Evolutionary conservation across 2,888 invertebrate species (phyloP).

Genomic region (Euphydryas editha): DNA sequence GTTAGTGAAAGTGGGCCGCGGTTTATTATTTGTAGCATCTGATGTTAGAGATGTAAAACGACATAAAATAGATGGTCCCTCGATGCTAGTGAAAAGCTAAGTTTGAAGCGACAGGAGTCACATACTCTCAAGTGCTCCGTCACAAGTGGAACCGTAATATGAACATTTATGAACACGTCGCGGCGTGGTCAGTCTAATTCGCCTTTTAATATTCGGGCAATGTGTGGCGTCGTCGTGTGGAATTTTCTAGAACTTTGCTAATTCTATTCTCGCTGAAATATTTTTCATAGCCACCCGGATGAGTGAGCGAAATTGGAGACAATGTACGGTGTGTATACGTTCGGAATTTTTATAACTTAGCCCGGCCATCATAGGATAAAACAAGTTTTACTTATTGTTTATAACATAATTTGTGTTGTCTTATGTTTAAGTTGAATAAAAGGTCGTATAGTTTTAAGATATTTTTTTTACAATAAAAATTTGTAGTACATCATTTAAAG

Average conservation of each 20-base stretch:
- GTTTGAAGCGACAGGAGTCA: slow-evolving; percentile 48
- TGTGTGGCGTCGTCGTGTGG: slow-evolving; percentile 60
- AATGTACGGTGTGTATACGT: slow-evolving; percentile 54
- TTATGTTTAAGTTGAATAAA: slow-evolving; percentile 25
- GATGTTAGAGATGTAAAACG: slow-evolving; percentile 42
- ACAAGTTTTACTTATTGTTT: slow-evolving; percentile 58
- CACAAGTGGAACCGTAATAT: slow-evolving; percentile 62
- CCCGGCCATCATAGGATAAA: slow-evolving; percentile 57
- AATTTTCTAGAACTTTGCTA: slow-evolving; percentile 64
- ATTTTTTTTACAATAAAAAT: not conserved
- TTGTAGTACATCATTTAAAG: not conserved
- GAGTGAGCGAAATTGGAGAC: slow-evolving; percentile 65
- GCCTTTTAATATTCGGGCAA: slow-evolving; percentile 75
- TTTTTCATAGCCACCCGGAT: slow-evolving; percentile 55
- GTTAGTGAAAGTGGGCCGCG: slow-evolving; percentile 46
- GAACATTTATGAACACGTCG: slow-evolving; percentile 68
- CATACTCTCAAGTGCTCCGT: slow-evolving; percentile 56
- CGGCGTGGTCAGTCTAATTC: slow-evolving; percentile 69
- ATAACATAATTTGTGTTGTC: slow-evolving; percentile 40
- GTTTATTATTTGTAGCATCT: slow-evolving; percentile 44
- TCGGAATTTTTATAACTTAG: slow-evolving; percentile 64
- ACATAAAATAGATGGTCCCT: slow-evolving; percentile 26
- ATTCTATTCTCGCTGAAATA: slow-evolving; percentile 60
- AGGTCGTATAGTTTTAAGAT: slow-evolving; percentile 9
- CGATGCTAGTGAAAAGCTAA: slow-evolving; percentile 40